Percentiles rank a stretch among this genome's conserved stretches.
Conservation (phyloP, 2,113 vertebrate species). For the Menidia beryllina region DNA sequence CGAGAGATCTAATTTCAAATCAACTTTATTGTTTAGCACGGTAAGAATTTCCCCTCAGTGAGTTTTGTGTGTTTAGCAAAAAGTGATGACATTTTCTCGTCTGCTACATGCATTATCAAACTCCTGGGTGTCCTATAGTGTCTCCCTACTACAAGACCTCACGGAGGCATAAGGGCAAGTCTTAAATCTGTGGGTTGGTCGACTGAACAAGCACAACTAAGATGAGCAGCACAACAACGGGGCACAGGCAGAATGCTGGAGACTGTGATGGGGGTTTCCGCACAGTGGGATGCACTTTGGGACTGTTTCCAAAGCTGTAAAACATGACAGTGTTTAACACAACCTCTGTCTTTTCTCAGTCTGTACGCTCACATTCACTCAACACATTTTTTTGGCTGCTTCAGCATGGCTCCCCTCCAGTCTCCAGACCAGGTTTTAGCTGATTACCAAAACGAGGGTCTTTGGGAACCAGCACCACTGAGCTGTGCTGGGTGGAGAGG, state of each 20-base stretch:
- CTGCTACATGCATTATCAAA: constrained; percentile 15
- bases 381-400: neutral
- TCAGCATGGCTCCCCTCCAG: constrained; percentile 73
- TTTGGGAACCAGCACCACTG: constrained; percentile 60
- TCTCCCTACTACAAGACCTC: neutral
- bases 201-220: constrained; percentile 19
- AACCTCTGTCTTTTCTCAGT: neutral
- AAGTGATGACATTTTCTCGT: constrained; percentile 6
- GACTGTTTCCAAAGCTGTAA: constrained; percentile 38
- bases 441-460: constrained; percentile 65
- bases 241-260: neutral
- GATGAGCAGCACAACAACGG: constrained; percentile 27
- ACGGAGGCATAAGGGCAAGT: neutral
- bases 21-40: neutral
- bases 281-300: constrained; percentile 36
- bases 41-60: neutral
- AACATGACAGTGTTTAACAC: constrained; percentile 53
- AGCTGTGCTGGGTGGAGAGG: constrained; percentile 40
- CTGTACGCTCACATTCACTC: constrained; percentile 15
- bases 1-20: constrained; percentile 5
- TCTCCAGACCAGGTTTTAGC: constrained; percentile 78
- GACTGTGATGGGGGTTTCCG: neutral
- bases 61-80: constrained; percentile 4
- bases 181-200: neutral
- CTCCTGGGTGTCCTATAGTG: constrained; percentile 11